Conservation (phyloP, 2,113 vertebrate species). For the Xenopus tropicalis region DNA sequence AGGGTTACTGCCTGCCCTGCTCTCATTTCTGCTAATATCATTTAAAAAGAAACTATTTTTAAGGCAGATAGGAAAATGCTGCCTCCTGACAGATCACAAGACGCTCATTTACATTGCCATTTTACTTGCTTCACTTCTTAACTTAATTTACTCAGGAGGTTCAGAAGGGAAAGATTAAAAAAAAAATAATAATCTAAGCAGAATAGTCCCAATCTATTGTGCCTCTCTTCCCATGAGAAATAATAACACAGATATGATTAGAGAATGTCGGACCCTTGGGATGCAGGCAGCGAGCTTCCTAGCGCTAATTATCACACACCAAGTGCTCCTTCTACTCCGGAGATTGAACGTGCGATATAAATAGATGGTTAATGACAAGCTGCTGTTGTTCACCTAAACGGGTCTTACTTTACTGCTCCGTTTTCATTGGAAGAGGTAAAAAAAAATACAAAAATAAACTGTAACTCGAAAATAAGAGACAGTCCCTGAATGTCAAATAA, state of each 20-base stretch:
- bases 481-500: no score
- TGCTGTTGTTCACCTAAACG: constrained; percentile 54
- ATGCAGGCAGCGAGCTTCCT: constrained; percentile 54
- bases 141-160: constrained; percentile 48
- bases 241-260: constrained; percentile 60
- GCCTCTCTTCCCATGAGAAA: constrained; percentile 50
- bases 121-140: constrained; percentile 21
- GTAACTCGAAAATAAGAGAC: no score
- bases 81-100: neutral
- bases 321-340: constrained; percentile 56
- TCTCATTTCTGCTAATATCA: no score
- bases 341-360: constrained; percentile 55
- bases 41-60: no score
- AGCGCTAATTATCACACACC: constrained; percentile 59
- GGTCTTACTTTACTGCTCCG: constrained; percentile 52
- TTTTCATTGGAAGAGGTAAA: constrained; percentile 52
- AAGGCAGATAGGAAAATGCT: no score
- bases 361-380: constrained; percentile 60
- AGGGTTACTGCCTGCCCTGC: no score
- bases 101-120: neutral
- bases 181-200: neutral
- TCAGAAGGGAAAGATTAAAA: constrained; percentile 35
- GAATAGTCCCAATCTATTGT: constrained; percentile 48
- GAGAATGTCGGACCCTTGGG: constrained; percentile 55
- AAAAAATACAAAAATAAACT: no score